Base-by-base conservation (phyloP, 2,113 vertebrate genomes). In the Nestor notabilis region DNA sequence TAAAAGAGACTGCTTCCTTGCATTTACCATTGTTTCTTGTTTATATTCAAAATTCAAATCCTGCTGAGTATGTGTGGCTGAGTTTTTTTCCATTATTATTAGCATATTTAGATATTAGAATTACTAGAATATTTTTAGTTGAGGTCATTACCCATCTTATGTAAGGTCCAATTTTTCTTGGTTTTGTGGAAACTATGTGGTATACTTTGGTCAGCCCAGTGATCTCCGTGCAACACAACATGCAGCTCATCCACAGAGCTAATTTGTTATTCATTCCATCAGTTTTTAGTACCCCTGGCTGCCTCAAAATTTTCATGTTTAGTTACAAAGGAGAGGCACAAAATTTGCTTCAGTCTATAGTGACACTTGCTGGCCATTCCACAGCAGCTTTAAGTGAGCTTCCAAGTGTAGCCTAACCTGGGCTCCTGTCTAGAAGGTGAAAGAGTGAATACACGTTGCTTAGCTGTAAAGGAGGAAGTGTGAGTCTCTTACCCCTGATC, bases 321-420 rank as follows among this genome's bases (percentile, higher is more conserved):
- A 60, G 33, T 88, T 82, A 43, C 0, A 0, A 71, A 77, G 35
- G 12, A 93, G 31, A 88, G 29, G 12, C 21, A 61, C 2, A 23
- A 89, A 49, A 18, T 65, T 82, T 64, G 44, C 33, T 89, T 70
- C 66, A 83, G 66, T n/a, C 61, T 66, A 2, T 31, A 86, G 66
- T 89, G 80, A 71, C 65, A 79, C 61, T 86, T 83, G 43, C 79
- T 93, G 83, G 41, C 41, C 44, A 31, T 75, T 93, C 50, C 37
- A 46, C 46, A 71, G 29, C 43, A 83, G 35, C 53, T 50, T 66
- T 50, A 69, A 72, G 25, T 41, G 18, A 85, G 18, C 19, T 74
- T 81, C 39, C 44, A 82, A 50, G 52, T 8, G 7, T 33, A 52
- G n/a, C 29, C 39, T 47, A 72, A 77, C 9, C 23, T 0, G 1